These are phyloP conservation scores for Drosophila glabriapex DNA, from an alignment of 2,888 invertebrate species.

Conservation along the genomic window DNA sequence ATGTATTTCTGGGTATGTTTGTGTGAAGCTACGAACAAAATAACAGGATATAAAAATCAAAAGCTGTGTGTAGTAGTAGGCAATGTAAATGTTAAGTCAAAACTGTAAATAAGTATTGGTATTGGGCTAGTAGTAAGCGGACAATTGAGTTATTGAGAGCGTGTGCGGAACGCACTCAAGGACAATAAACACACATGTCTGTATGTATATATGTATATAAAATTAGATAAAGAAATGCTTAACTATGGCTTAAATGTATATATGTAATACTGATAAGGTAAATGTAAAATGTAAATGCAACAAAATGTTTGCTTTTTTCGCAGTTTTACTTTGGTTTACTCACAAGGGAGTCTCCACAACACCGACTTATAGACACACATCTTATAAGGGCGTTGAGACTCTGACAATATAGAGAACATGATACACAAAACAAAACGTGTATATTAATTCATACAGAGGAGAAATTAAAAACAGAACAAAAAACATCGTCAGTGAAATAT, in stretches of 20 bases:
- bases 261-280: conserved; percentile 38
- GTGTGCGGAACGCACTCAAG: conserved; percentile 19
- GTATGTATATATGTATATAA: conserved; percentile 29
- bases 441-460: conserved; percentile 73
- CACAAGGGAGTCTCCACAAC: conserved; percentile 84
- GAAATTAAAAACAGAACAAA: conserved; percentile 66
- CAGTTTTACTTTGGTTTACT: conserved; percentile 79
- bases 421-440: conserved; percentile 76
- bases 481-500: conserved; percentile 65
- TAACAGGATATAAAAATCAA: conserved; percentile 24
- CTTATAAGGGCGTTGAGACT: conserved; percentile 80
- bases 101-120: not conserved
- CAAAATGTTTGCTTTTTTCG: conserved; percentile 25
- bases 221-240: conserved; percentile 28
- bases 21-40: conserved; percentile 30
- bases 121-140: conserved; percentile 7
- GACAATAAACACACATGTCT: conserved; percentile 43
- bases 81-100: conserved; percentile 19
- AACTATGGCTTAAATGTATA: conserved; percentile 25
- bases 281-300: conserved; percentile 23
- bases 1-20: not conserved
- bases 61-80: conserved; percentile 4
- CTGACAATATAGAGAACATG: conserved; percentile 74
- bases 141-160: conserved; percentile 14
- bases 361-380: conserved; percentile 82